Conservation (phyloP, 2,797 vertebrate genomes). For the Aldrovandia affinis region DNA sequence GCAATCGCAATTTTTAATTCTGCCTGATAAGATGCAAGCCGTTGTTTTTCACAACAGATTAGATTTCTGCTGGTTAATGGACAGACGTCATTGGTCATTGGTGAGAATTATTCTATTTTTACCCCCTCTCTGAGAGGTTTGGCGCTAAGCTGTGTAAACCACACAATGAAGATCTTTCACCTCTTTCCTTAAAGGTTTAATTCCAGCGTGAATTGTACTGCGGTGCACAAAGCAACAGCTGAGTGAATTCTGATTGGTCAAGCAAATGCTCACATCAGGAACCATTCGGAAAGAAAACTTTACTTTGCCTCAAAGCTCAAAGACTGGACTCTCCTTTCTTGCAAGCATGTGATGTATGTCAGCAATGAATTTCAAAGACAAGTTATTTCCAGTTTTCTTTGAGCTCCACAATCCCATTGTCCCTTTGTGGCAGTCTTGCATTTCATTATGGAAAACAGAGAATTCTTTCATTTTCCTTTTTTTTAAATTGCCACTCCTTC, state of each 20-base stretch:
- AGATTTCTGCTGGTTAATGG: not conserved
- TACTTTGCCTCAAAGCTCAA: not conserved
- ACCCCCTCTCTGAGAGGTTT: not conserved
- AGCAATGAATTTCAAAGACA: not conserved
- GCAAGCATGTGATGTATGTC: not conserved
- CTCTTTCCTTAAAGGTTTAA: not conserved
- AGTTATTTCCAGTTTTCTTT: not conserved
- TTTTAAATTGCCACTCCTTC: not conserved
- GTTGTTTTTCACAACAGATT: constrained; percentile 35
- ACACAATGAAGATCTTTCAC: not conserved
- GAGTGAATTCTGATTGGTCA: constrained; percentile 4
- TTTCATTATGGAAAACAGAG: not conserved
- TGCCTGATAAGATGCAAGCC: constrained; percentile 14
- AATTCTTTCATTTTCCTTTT: not conserved
- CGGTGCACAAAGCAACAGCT: not conserved
- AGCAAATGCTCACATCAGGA: not conserved
- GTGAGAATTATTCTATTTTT: not conserved
- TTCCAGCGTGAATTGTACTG: not conserved
- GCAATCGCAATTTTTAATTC: constrained; percentile 30
- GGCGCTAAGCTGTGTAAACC: not conserved
- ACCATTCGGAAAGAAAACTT: not conserved
- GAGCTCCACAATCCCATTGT: not conserved
- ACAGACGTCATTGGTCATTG: not conserved
- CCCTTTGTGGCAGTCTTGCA: not conserved
- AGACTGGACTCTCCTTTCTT: not conserved